Conservation (phyloP, 1,140 invertebrate species). For the Plutomurus gul region DNA sequence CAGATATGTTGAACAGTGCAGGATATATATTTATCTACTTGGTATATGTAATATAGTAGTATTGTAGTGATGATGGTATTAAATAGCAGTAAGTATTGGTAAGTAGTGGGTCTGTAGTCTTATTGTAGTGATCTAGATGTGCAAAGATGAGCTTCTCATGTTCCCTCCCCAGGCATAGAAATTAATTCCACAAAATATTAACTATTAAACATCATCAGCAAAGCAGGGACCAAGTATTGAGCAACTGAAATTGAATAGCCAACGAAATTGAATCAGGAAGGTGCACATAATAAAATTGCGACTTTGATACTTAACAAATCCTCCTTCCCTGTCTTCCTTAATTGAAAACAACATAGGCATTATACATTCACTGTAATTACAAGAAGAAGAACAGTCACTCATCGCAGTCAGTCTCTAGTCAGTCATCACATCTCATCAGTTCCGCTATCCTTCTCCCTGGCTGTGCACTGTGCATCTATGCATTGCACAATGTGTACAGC, state of each 20-base stretch:
- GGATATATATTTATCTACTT: too few species aligned
- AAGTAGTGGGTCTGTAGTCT: neutral
- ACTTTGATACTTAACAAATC: slow-evolving; percentile 46
- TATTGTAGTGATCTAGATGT: too few species aligned
- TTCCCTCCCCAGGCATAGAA: slow-evolving; percentile 52
- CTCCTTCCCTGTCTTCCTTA: slow-evolving; percentile 40
- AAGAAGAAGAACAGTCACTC: neutral
- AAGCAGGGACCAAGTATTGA: slow-evolving; percentile 45
- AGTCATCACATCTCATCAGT: too few species aligned
- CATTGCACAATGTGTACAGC: too few species aligned
- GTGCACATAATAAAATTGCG: slow-evolving; percentile 46
- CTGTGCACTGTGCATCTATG: too few species aligned
- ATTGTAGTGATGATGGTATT: neutral
- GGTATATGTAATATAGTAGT: too few species aligned
- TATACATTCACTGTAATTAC: slow-evolving; percentile 10
- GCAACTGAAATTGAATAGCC: slow-evolving; percentile 46
- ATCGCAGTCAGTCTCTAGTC: too few species aligned
- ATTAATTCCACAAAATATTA: slow-evolving; percentile 55
- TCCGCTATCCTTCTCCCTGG: too few species aligned
- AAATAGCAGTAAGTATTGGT: neutral
- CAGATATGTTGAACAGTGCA: too few species aligned
- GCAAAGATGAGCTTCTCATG: slow-evolving; percentile 52
- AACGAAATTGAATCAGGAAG: slow-evolving; percentile 50
- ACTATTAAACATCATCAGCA: slow-evolving; percentile 47
- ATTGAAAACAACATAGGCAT: slow-evolving; percentile 46